These are phyloP conservation scores for Erythrolamprus reginae DNA, from an alignment of 2,113 vertebrate species.

Conservation along the genomic window DNA sequence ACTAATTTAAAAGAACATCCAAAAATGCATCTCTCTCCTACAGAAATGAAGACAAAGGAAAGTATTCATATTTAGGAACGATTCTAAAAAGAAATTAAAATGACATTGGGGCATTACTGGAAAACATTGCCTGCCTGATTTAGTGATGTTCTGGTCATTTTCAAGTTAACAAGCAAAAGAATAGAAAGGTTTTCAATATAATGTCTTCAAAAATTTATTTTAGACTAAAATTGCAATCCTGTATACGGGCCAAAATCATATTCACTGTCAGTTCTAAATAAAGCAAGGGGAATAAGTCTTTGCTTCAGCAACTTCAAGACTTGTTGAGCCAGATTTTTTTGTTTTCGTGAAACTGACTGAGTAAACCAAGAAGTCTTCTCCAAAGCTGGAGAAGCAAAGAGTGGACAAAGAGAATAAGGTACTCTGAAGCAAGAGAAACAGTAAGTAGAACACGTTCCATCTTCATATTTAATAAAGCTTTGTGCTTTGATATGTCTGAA, in stretches of 20 bases:
- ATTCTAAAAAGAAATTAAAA: slow-evolving; percentile 49
- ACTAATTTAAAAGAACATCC: slow-evolving; percentile 36
- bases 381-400: neutral
- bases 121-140: slow-evolving; percentile 27
- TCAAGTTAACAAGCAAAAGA: slow-evolving; percentile 24
- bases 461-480: neutral
- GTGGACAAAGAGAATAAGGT: neutral
- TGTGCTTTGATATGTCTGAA: neutral
- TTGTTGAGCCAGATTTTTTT: neutral
- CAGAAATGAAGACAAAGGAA: slow-evolving; percentile 38
- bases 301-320: neutral
- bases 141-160: slow-evolving; percentile 40
- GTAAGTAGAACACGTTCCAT: neutral
- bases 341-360: neutral
- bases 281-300: neutral
- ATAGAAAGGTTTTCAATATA: neutral
- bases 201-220: slow-evolving; percentile 17
- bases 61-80: slow-evolving; percentile 62
- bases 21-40: slow-evolving; percentile 38
- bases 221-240: slow-evolving; percentile 4
- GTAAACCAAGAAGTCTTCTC: neutral
- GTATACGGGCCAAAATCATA: neutral
- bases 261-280: neutral
- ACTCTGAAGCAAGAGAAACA: neutral
- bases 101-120: slow-evolving; percentile 40